A percentile compares a stretch with the other conserved stretches of the same genome.
Conservation (phyloP, 2,113 vertebrate genomes). For the Danio rerio region GRCz12tu NC_133186.1:41261001-41261500, state of each 20-base stretch:
- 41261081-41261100: conserved; percentile 68
- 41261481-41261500: too few species aligned
- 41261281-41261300: background rate
- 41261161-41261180: conserved; percentile 59
- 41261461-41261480: too few species aligned
- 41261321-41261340: background rate
- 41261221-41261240: conserved; percentile 33
- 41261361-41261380: background rate
- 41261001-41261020: conserved; percentile 73
- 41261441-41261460: too few species aligned
- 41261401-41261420: too few species aligned
- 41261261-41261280: background rate
- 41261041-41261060: conserved; percentile 73
- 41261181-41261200: conserved; percentile 43
- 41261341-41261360: background rate
- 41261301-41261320: background rate
- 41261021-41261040: conserved; percentile 54
- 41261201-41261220: conserved; percentile 38
- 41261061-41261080: conserved; percentile 72
- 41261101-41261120: conserved; percentile 67
- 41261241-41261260: conserved; percentile 31
- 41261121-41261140: conserved; percentile 63
- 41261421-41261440: too few species aligned
- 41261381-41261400: too few species aligned
- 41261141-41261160: conserved; percentile 66